Evolutionary conservation across 1,140 invertebrate species (phyloP).

Genomic region (Achroia grisella): DNA sequence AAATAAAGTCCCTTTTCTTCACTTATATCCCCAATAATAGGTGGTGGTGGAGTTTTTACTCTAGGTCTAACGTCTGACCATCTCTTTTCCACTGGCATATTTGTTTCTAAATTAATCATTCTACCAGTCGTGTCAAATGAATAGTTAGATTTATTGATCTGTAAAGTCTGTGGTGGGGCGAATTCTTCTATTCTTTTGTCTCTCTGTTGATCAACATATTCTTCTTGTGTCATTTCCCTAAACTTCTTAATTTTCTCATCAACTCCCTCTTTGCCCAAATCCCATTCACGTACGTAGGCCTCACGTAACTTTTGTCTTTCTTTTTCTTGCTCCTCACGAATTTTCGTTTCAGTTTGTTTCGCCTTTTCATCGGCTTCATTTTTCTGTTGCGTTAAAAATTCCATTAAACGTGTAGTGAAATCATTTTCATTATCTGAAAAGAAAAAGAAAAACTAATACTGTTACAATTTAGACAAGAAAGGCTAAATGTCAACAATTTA

Average conservation of each 20-base stretch:
- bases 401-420: conserved; percentile 59
- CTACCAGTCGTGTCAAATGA: conserved; percentile 50
- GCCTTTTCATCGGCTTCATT: conserved; percentile 65
- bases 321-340: conserved; percentile 59
- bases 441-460: not conserved
- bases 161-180: conserved; percentile 63
- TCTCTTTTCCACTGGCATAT: conserved; percentile 22
- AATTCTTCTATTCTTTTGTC: conserved; percentile 80
- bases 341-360: conserved; percentile 56
- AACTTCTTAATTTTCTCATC: conserved; percentile 68
- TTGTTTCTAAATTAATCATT: conserved; percentile 17
- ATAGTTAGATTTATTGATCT: conserved; percentile 33
- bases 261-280: conserved; percentile 76
- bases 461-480: too few species aligned
- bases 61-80: conserved; percentile 58
- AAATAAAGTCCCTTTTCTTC: conserved; percentile 55
- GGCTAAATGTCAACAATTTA: too few species aligned
- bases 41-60: conserved; percentile 34
- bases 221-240: conserved; percentile 82
- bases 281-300: conserved; percentile 79
- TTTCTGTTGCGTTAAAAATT: conserved; percentile 67
- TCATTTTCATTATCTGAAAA: conserved; percentile 63
- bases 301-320: conserved; percentile 70
- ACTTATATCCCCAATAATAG: conserved; percentile 36
- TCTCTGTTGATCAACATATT: conserved; percentile 85